Conservation (phyloP, 2,797 vertebrate genomes). For the Schizothorax lantsangensis region DNA sequence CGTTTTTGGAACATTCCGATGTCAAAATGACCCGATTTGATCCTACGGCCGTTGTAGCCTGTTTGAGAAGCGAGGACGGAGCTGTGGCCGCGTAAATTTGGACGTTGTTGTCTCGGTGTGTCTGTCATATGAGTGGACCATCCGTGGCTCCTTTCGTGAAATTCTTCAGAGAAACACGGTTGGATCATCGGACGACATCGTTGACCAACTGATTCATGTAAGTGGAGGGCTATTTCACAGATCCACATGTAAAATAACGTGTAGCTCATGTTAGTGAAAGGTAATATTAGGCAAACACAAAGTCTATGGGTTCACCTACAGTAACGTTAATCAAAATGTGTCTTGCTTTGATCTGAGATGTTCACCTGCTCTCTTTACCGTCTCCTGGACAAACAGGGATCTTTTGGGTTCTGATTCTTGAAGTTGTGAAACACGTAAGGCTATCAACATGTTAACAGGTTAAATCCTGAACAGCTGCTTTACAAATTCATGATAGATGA, state of each 20-base stretch:
- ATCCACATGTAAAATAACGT: neutral
- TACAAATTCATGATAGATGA: neutral
- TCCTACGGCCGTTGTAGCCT: constrained; percentile 33
- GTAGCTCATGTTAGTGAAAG: constrained; percentile 42
- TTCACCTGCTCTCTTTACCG: constrained; percentile 25
- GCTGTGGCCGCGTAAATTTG: constrained; percentile 48
- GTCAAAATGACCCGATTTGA: constrained; percentile 53
- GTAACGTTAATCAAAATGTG: constrained; percentile 13
- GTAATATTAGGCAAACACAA: constrained; percentile 27
- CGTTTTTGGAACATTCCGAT: constrained; percentile 29
- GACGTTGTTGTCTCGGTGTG: constrained; percentile 46
- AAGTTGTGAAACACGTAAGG: neutral
- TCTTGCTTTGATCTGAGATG: constrained; percentile 19
- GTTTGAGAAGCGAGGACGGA: constrained; percentile 47
- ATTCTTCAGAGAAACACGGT: constrained; percentile 63
- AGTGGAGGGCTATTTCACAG: constrained; percentile 41
- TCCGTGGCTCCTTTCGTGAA: constrained; percentile 52
- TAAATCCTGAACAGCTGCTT: constrained; percentile 5
- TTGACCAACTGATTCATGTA: constrained; percentile 65
- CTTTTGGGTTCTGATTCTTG: neutral
- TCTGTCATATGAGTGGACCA: constrained; percentile 62
- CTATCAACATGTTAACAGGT: constrained; percentile 16
- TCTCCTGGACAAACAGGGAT: neutral
- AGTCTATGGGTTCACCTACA: constrained; percentile 17
- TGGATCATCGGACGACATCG: constrained; percentile 62